Conservation (phyloP, 2,797 vertebrate species). For the Xenentodon cancila region DNA sequence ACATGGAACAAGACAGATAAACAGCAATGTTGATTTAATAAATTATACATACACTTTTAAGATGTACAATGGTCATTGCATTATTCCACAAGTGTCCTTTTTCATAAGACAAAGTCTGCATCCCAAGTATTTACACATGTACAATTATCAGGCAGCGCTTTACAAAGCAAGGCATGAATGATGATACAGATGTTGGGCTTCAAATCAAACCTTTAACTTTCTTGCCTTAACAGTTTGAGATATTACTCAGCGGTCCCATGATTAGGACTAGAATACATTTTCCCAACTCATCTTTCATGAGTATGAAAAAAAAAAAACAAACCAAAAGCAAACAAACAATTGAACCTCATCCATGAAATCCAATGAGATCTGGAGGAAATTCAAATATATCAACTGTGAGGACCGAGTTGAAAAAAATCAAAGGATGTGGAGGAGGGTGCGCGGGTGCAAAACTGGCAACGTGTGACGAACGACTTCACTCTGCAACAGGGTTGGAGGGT, state of each 20-base stretch:
- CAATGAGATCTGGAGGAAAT: conserved; percentile 70
- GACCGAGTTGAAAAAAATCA: conserved; percentile 68
- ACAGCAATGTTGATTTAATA: conserved; percentile 99
- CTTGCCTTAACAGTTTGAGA: conserved; percentile 31
- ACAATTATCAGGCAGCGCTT: conserved; percentile 89
- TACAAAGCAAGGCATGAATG: conserved; percentile 77
- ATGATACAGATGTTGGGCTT: conserved; percentile 65
- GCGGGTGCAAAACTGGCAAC: conserved; percentile 49
- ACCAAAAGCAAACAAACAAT: background rate
- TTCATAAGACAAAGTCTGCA: conserved; percentile 76
- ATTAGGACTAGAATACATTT: conserved; percentile 58
- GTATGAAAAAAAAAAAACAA: conserved; percentile 26
- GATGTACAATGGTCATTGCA: conserved; percentile 97
- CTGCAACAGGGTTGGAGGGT: conserved; percentile 86
- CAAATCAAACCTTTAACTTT: conserved; percentile 48
- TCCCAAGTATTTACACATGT: conserved; percentile 94
- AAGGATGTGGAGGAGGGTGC: conserved; percentile 51
- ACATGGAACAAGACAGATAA: conserved; percentile 82
- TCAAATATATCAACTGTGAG: conserved; percentile 70
- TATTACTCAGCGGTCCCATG: conserved; percentile 40
- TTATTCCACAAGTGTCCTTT: conserved; percentile 82
- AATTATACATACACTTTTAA: conserved; percentile 97
- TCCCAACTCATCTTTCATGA: conserved; percentile 30
- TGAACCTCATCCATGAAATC: conserved; percentile 57
- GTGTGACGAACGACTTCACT: conserved; percentile 78